Conservation (phyloP, 2,797 vertebrate genomes). For the Psittacula derbiana region DNA sequence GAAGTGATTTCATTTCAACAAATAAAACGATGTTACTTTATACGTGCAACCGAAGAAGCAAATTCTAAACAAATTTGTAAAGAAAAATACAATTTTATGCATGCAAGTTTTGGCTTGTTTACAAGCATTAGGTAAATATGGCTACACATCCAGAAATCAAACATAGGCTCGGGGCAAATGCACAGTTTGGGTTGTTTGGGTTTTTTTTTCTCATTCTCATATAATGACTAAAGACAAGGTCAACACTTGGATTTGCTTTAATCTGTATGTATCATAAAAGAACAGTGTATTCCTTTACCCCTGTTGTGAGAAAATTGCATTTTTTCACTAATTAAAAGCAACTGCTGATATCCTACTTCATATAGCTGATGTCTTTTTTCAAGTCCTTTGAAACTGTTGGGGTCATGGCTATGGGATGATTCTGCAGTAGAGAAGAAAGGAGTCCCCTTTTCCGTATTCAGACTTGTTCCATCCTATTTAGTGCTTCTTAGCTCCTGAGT, state of each 20-base stretch:
- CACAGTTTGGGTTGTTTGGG: background rate
- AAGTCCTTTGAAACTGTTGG: background rate
- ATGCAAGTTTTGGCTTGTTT: slow-evolving; percentile 23
- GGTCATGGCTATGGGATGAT: background rate
- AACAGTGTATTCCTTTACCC: background rate
- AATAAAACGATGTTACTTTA: slow-evolving; percentile 48
- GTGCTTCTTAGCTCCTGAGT: background rate
- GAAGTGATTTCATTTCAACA: slow-evolving; percentile 8
- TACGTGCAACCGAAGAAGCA: slow-evolving; percentile 27
- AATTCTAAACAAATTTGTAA: slow-evolving; percentile 27
- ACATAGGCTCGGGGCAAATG: background rate
- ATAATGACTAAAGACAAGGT: slow-evolving; percentile 1
- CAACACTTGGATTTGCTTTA: background rate
- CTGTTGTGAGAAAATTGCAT: background rate
- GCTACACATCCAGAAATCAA: background rate
- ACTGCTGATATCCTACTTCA: background rate
- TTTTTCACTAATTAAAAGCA: background rate
- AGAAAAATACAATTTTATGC: background rate
- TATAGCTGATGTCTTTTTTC: background rate
- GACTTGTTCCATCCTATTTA: background rate
- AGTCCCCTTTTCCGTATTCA: background rate
- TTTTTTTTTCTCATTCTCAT: background rate
- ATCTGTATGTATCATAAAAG: background rate
- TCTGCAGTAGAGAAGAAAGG: background rate
- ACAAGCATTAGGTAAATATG: slow-evolving; percentile 6